Percentiles rank a stretch among this genome's conserved stretches.
Evolutionary conservation across 2,113 vertebrate species (phyloP).

Genomic region (Colinus virginianus): DNA sequence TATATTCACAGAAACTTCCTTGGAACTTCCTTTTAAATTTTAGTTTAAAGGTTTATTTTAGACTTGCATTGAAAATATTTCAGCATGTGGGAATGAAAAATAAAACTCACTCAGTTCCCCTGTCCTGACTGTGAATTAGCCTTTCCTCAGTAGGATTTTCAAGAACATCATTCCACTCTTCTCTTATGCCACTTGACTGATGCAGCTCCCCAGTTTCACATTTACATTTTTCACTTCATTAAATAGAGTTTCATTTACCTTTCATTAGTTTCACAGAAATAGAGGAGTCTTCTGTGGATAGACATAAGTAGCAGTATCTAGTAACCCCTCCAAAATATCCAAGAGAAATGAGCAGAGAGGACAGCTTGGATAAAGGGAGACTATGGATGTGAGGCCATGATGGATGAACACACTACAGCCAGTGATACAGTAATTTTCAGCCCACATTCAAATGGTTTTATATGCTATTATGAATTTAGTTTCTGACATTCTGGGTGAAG

Average conservation of each 20-base stretch:
- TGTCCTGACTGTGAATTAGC: neutral
- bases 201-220: neutral
- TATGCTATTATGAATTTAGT: neutral
- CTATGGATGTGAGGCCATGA: neutral
- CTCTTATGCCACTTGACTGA: neutral
- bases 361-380: neutral
- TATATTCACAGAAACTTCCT: neutral
- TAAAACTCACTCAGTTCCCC: neutral
- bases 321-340: neutral
- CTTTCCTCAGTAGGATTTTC: neutral
- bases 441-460: neutral
- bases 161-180: neutral
- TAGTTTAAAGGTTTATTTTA: conserved; percentile 15
- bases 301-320: neutral
- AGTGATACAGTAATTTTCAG: neutral
- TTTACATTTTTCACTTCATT: conserved; percentile 23
- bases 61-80: neutral
- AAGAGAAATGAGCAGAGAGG: neutral
- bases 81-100: neutral
- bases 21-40: neutral
- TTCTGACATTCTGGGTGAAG: neutral
- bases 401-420: neutral
- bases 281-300: neutral
- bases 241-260: neutral
- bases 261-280: neutral